Evolutionary conservation across 2,797 vertebrate genomes (phyloP), one percentile per base, ranked within the genome.

Genomic region (Centroberyx gerrardi): DNA sequence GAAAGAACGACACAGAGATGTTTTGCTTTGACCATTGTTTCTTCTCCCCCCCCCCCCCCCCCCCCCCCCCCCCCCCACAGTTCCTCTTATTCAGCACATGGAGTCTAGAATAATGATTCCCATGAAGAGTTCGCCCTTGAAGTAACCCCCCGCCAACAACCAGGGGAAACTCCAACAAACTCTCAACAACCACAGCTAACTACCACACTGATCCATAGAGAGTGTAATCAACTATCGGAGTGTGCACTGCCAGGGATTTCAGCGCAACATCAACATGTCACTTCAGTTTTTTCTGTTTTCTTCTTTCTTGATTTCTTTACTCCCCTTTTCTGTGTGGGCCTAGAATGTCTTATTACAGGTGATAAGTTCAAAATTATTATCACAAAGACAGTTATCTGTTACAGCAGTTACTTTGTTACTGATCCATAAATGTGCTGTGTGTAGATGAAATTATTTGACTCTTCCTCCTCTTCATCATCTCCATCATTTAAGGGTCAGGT

Each of bases 101-200:
- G 94, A 95, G 36, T 95, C 94, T 15, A 93, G 94, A 78, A 92
- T 96, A 90, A 96, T 96, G 94, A 96, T 96, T 82, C 95, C 95
- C 40, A 89, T 94, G 91, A 95, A 94, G 84, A 82, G 5, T 14
- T 96, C 95, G 0, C 94, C 94, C 72, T 54, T 94, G 78, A 93
- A 94, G 92, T 95, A 92, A 86, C 56, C 5, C 52, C 40, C 8
- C 7, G 27, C 42, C 17, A 31, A 14, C 66, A 31, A 18, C 27
- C 12, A 44, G 55, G 52, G 46, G 51, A 62, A 27, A 38, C 14
- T n/a, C 48, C 51, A n/a, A 33, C 60, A 36, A 55, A 69, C 60
- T 38, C 80, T 76, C 67, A 66, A 53, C 76, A 61, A 52, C 80
- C 77, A 38, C 73, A 69, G 48, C 83, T 40, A 72, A 31, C 68